phyloP scores from a whole-genome alignment of 2,888 invertebrate species.

The Mystacides longicornis region DNA sequence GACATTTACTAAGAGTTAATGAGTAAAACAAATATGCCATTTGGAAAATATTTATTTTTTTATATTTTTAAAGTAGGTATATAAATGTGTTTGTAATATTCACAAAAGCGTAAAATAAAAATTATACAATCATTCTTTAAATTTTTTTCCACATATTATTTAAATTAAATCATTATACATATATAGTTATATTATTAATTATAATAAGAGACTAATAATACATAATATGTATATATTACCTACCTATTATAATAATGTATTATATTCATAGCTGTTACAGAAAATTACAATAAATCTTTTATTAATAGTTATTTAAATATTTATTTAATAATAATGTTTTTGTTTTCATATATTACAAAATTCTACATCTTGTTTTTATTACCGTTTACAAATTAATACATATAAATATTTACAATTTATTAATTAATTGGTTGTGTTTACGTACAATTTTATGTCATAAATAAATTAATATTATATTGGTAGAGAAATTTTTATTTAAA shows the following conservation, averaged over 20 bases:
- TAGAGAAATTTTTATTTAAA: too few relatives aligned
- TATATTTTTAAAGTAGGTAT: slow-evolving; percentile 21
- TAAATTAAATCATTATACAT: slow-evolving; percentile 19
- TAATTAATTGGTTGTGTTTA: too few relatives aligned
- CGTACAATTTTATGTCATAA: too few relatives aligned
- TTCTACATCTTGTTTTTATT: too few relatives aligned
- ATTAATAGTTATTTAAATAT: neutral
- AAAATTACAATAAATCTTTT: neutral
- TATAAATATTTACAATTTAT: too few relatives aligned
- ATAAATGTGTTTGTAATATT: slow-evolving; percentile 22
- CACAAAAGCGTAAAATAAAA: slow-evolving; percentile 27
- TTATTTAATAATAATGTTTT: neutral
- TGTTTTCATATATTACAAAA: neutral
- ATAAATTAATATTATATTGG: too few relatives aligned
- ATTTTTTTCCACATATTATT: slow-evolving; percentile 20
- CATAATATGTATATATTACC: neutral
- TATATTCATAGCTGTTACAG: neutral
- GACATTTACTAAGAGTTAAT: neutral
- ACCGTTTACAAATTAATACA: too few relatives aligned
- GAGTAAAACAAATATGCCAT: slow-evolving; percentile 13
- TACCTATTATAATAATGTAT: neutral
- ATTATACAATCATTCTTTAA: slow-evolving; percentile 23
- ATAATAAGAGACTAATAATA: neutral
- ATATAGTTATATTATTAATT: slow-evolving; percentile 20
- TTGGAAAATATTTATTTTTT: slow-evolving; percentile 20